These are phyloP conservation scores for Leptinotarsa texana DNA, from an alignment of 1,140 invertebrate species.

Conservation along the genomic window DNA sequence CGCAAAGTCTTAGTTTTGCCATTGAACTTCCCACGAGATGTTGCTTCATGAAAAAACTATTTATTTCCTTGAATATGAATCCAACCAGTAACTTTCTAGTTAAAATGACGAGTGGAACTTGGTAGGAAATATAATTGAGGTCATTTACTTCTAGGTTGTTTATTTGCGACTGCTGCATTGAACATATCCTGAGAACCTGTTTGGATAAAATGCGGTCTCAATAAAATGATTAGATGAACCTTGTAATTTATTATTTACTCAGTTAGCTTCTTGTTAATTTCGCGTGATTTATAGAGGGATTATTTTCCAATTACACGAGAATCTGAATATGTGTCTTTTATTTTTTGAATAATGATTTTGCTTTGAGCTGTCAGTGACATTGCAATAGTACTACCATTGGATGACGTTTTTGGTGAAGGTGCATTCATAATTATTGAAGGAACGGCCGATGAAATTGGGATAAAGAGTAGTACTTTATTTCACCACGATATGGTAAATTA, in stretches of 20 bases:
- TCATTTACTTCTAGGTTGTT: constrained; percentile 12
- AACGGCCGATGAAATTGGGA: too few species aligned
- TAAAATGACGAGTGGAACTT: not conserved
- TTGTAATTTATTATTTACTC: constrained; percentile 16
- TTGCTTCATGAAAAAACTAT: not conserved
- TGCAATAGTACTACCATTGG: too few species aligned
- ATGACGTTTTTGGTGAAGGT: too few species aligned
- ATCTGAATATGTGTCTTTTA: not conserved
- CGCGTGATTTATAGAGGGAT: constrained; percentile 10
- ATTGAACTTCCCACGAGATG: not conserved
- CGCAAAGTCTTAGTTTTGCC: not conserved
- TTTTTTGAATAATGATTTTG: not conserved
- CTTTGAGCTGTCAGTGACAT: too few species aligned
- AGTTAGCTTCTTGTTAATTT: constrained; percentile 2
- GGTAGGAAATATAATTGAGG: constrained; percentile 2
- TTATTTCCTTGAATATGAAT: not conserved
- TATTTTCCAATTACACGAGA: constrained; percentile 10
- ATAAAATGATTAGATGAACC: constrained; percentile 17
- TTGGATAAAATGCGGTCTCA: constrained; percentile 4
- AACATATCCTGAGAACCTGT: not conserved
- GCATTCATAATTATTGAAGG: too few species aligned
- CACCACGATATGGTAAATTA: too few species aligned
- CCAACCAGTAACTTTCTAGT: not conserved
- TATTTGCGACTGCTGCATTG: constrained; percentile 6
- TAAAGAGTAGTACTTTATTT: too few species aligned